Percentiles rank a stretch among this genome's conserved stretches.
phyloP scores from a whole-genome alignment of 2,113 vertebrate species.

The Danionella cerebrum region DNA sequence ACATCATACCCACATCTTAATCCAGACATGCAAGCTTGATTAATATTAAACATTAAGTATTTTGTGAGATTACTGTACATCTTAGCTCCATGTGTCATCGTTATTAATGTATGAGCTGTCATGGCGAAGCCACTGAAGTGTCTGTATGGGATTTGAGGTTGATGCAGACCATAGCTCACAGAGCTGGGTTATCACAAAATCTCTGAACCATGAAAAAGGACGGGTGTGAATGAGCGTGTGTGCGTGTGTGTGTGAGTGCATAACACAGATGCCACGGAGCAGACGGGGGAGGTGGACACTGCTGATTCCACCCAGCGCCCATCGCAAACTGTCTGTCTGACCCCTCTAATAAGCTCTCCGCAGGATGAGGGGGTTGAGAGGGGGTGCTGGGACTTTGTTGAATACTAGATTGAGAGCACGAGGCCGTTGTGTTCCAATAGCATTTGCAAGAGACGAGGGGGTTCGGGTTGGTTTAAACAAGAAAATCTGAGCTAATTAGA shows the following conservation, averaged over 20 bases:
- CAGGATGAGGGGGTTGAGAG: constrained; percentile 35
- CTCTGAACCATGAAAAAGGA: constrained; percentile 42
- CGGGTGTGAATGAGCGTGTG: constrained; percentile 6
- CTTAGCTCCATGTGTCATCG: constrained; percentile 40
- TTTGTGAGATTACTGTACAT: constrained; percentile 41
- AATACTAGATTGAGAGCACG: constrained; percentile 16
- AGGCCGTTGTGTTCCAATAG: constrained; percentile 51
- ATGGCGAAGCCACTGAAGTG: constrained; percentile 41
- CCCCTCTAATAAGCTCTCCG: constrained; percentile 42
- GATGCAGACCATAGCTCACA: constrained; percentile 13
- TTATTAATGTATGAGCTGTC: constrained; percentile 8
- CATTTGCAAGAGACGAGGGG: constrained; percentile 41
- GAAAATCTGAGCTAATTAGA: too few relatives aligned
- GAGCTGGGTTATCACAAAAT: constrained; percentile 33
- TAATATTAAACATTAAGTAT: background rate
- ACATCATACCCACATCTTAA: background rate
- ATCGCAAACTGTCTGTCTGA: constrained; percentile 37
- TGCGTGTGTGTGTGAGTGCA: constrained; percentile 31
- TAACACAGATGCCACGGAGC: constrained; percentile 57
- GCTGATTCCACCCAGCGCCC: constrained; percentile 31
- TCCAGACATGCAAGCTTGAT: background rate
- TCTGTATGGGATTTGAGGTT: constrained; percentile 38
- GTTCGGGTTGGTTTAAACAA: too few relatives aligned
- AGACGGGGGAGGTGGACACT: constrained; percentile 43
- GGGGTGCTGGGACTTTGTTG: constrained; percentile 31